A percentile compares a stretch with the other conserved stretches of the same genome.
Evolutionary conservation across 1,140 invertebrate genomes (phyloP).

Genomic region (Teleogryllus occipitalis): DNA sequence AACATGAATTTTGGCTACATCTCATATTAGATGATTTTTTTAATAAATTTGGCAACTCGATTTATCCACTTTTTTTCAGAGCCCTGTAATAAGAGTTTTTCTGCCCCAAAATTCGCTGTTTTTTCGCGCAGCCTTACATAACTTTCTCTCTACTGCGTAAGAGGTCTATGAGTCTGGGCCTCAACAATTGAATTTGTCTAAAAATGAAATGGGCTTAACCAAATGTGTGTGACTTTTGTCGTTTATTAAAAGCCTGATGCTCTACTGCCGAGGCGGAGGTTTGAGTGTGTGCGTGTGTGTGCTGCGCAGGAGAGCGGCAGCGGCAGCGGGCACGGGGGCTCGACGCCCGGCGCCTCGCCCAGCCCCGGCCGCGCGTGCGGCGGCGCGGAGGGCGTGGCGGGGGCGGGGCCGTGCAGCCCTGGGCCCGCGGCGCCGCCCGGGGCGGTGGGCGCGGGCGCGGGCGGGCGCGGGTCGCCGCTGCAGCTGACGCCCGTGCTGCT

Average conservation of each 20-base stretch:
- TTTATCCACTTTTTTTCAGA: no score
- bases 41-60: no score
- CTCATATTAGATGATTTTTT: no score
- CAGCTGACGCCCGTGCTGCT: slow-evolving; percentile 62
- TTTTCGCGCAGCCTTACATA: no score
- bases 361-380: not conserved
- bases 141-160: no score
- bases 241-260: not conserved
- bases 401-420: slow-evolving; percentile 31
- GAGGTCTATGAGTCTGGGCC: no score
- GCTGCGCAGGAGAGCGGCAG: no score
- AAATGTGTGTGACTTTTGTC: not conserved
- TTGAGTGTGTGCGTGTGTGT: no score
- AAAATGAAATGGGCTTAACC: not conserved
- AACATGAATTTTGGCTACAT: no score
- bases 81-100: no score
- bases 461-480: slow-evolving; percentile 40
- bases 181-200: not conserved
- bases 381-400: not conserved
- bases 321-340: not conserved
- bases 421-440: slow-evolving; percentile 31
- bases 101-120: no score
- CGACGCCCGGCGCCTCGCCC: not conserved
- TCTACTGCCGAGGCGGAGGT: no score
- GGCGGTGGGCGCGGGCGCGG: slow-evolving; percentile 35